These are phyloP conservation scores for Drosophila basisetae DNA, from an alignment of 2,888 invertebrate species.

Conservation along the genomic window DNA sequence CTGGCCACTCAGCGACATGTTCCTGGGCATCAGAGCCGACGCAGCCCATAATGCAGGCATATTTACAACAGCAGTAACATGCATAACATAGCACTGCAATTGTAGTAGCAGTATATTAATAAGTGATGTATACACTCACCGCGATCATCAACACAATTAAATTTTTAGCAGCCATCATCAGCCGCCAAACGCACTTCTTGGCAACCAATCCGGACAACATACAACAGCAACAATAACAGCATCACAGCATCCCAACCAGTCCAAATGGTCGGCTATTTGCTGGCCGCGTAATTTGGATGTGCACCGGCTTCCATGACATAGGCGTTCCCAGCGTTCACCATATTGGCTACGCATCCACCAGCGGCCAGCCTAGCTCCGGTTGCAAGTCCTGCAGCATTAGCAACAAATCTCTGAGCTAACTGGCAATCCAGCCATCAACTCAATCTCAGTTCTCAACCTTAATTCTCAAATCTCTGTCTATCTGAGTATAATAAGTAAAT, in stretches of 20 bases:
- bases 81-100: background rate
- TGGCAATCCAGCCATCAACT: background rate
- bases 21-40: no score
- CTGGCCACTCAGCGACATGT: background rate
- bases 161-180: background rate
- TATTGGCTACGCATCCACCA: background rate
- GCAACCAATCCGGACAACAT: background rate
- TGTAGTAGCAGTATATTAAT: background rate
- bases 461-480: background rate
- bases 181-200: background rate
- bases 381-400: background rate
- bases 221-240: background rate
- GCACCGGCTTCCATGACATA: background rate
- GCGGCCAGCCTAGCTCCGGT: no score
- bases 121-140: background rate
- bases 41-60: no score
- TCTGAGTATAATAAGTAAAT: background rate
- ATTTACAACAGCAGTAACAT: no score
- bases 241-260: background rate
- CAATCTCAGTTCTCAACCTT: background rate
- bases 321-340: background rate
- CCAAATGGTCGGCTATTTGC: background rate
- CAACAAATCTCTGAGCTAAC: background rate
- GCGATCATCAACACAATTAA: background rate
- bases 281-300: background rate